Evolutionary conservation across 2,113 vertebrate genomes (phyloP).

Genomic region (Glaucidium brasilianum): DNA sequence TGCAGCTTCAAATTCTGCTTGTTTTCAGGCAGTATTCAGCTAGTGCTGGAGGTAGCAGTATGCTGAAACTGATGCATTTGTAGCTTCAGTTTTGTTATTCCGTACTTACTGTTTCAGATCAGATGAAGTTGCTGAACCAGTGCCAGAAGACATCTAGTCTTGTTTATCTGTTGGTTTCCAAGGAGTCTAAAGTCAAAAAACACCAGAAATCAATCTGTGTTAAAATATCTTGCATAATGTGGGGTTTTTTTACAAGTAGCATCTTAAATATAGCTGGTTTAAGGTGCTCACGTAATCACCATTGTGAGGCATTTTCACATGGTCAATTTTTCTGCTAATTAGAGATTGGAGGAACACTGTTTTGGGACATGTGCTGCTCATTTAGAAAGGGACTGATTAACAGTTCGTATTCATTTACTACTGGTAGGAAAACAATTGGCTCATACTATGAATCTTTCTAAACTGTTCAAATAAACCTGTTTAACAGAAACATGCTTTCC

Average conservation of each 20-base stretch:
- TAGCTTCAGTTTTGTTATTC: background rate
- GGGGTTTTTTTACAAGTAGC: background rate
- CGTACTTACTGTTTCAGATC: background rate
- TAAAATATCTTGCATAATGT: background rate
- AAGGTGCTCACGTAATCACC: background rate
- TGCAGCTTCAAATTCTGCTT: background rate
- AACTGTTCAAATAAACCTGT: background rate
- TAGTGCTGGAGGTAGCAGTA: background rate
- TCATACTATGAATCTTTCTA: background rate
- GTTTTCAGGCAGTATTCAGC: background rate
- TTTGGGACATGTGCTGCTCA: background rate
- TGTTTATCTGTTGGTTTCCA: background rate
- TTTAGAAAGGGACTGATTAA: background rate
- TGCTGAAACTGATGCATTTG: background rate
- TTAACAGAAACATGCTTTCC: background rate
- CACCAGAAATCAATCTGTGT: background rate
- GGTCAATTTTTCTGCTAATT: background rate
- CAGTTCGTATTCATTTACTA: background rate
- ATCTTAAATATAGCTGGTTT: background rate
- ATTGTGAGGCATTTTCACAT: background rate
- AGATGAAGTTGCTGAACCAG: background rate
- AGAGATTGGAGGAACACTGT: background rate
- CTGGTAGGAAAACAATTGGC: background rate
- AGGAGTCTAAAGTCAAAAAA: background rate
- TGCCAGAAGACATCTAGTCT: background rate